Base-by-base conservation (phyloP, 1,140 invertebrate species). In the Microvelia longipes region DNA sequence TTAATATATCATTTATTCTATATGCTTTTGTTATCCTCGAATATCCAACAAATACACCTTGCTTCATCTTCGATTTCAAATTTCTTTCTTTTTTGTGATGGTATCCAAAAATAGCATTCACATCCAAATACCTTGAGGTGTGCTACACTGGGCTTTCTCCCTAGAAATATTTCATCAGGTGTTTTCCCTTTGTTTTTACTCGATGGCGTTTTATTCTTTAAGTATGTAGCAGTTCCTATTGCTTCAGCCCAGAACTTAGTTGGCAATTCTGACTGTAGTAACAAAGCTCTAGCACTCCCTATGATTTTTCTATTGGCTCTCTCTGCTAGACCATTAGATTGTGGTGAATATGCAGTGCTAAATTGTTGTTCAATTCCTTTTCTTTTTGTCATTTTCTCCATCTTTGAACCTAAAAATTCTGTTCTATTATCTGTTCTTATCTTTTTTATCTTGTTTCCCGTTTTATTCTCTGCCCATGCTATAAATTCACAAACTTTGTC, bases 291-390 rank as follows among this genome's bases (percentile, higher is more conserved):
- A 11, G 77, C 76, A 69, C 72, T 75, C 2, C 78, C 74, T 1
- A 75, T 62, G 0, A 81, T 29, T 0, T 76, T 79, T 68, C 78
- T 26, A 66, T 81, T 81, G 11, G 76, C 69, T 29, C 80, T 71
- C 71, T 81, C 78, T 0, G 77, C 74, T 30, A 74, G 70, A 61
- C 78, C 80, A 74, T 82, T 82, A 68, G 76, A 69, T 70, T 80
- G 74, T 64, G 81, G 77, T 28, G 74, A 74, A 69, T 80, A 77
- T 15, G 75, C 69, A 11, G 74, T 68, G 13, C 74, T 76, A 67
- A 74, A 71, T 67, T 73, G 28, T 14, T 66, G 29, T 28, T 29
- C 60, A 11, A 76, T 77, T 61, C 77, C 77, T 66, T 72, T 73
- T 61, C 71, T 13, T 68, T 74, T 71, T 50, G 69, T 75, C 68